Conservation (phyloP, 2,113 vertebrate species). For the Pachypanchax playfairii region DNA sequence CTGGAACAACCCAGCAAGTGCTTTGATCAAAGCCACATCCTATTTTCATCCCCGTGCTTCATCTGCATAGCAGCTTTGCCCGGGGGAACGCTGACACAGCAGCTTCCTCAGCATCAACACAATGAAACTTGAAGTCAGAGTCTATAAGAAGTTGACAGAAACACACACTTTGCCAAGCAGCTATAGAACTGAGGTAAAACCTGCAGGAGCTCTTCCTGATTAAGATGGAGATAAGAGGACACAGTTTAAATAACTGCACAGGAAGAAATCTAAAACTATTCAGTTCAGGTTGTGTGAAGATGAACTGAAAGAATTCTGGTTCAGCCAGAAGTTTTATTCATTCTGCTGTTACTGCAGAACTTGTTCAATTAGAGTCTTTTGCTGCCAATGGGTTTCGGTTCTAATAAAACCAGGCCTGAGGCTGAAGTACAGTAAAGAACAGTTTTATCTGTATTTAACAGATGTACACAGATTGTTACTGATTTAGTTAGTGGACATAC, state of each 20-base stretch:
- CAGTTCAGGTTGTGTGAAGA: slow-evolving; percentile 34
- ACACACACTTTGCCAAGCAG: slow-evolving; percentile 29
- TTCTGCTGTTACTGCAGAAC: slow-evolving; percentile 40
- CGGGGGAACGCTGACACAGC: slow-evolving; percentile 73
- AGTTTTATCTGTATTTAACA: slow-evolving; percentile 13
- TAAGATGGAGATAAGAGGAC: slow-evolving; percentile 41
- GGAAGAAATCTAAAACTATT: slow-evolving; percentile 21
- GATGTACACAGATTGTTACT: slow-evolving; percentile 1
- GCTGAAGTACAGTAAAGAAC: slow-evolving; percentile 5
- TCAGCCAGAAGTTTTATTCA: slow-evolving; percentile 38
- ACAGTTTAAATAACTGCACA: slow-evolving; percentile 25
- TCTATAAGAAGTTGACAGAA: neutral
- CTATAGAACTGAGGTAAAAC: neutral
- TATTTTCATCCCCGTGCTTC: slow-evolving; percentile 65
- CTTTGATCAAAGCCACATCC: slow-evolving; percentile 68
- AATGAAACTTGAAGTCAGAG: slow-evolving; percentile 42
- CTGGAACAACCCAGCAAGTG: slow-evolving; percentile 64
- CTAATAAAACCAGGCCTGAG: slow-evolving; percentile 28
- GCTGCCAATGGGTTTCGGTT: slow-evolving; percentile 23
- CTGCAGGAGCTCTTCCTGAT: slow-evolving; percentile 40
- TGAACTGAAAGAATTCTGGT: slow-evolving; percentile 41
- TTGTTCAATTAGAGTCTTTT: slow-evolving; percentile 1
- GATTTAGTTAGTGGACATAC: neutral
- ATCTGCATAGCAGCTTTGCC: slow-evolving; percentile 69
- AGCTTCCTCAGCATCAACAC: slow-evolving; percentile 66